Conservation (phyloP, 2,888 invertebrate genomes). For the Lepas anatifera region DNA sequence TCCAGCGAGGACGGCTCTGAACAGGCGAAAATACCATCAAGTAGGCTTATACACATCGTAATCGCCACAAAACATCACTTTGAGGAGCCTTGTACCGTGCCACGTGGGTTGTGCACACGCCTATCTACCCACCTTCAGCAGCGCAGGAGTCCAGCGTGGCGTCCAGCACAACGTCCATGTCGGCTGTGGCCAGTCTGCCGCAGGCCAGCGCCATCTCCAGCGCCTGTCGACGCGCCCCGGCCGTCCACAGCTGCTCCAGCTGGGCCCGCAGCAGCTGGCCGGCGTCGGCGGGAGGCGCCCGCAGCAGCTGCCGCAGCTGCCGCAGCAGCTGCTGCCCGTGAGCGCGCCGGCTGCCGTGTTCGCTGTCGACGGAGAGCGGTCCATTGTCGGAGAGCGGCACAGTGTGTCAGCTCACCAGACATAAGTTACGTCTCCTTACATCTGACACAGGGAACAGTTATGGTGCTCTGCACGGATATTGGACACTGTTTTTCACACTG, state of each 20-base stretch:
- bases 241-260: conserved; percentile 52
- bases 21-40: no score
- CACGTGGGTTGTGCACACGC: no score
- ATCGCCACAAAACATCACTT: no score
- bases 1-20: not conserved
- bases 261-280: not conserved
- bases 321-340: conserved; percentile 3
- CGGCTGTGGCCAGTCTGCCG: conserved; percentile 48
- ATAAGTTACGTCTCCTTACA: no score
- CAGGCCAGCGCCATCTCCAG: conserved; percentile 55
- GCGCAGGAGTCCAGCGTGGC: conserved; percentile 32
- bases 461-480: no score
- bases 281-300: not conserved
- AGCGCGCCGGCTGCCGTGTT: not conserved
- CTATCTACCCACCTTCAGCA: not conserved
- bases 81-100: no score
- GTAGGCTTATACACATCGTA: no score
- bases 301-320: not conserved
- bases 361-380: no score
- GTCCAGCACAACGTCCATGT: conserved; percentile 41
- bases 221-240: conserved; percentile 55
- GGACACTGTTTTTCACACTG: no score
- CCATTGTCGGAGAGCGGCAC: no score
- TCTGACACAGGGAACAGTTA: no score
- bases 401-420: no score